Conservation (phyloP, 2,797 vertebrate genomes). For the Enteromius afrohamiltoni region DNA sequence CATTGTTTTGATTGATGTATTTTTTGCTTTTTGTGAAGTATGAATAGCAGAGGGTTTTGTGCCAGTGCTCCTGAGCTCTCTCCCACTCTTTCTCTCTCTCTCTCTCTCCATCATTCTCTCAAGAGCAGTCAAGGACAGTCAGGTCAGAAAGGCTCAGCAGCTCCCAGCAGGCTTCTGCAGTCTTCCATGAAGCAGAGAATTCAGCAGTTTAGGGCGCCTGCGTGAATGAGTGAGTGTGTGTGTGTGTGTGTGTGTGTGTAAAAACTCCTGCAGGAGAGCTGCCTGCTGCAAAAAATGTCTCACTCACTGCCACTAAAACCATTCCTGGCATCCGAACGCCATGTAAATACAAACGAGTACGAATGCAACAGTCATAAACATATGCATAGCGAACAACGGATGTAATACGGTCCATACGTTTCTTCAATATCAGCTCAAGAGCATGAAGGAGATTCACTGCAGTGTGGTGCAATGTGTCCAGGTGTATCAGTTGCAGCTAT, state of each 20-base stretch:
- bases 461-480: constrained; percentile 48
- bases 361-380: not conserved
- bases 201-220: constrained; percentile 74
- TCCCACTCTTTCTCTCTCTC: not conserved
- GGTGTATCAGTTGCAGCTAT: constrained; percentile 37
- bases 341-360: not conserved
- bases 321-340: not conserved
- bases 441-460: constrained; percentile 51
- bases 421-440: constrained; percentile 8
- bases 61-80: constrained; percentile 27
- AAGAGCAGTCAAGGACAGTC: constrained; percentile 57
- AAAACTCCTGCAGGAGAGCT: constrained; percentile 47
- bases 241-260: constrained; percentile 3
- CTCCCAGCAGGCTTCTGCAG: constrained; percentile 69
- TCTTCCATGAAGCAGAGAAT: constrained; percentile 75
- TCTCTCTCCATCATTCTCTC: constrained; percentile 40
- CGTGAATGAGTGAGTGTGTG: constrained; percentile 20
- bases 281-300: constrained; percentile 46
- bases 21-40: not conserved
- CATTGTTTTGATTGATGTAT: not conserved
- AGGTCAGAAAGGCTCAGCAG: constrained; percentile 68
- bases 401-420: not conserved
- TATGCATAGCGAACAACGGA: not conserved
- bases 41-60: constrained; percentile 38
- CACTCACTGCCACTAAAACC: constrained; percentile 43